A percentile compares a stretch with the other conserved stretches of the same genome.
Conservation (phyloP, 2,113 vertebrate species). For the Macrotus californicus region DNA sequence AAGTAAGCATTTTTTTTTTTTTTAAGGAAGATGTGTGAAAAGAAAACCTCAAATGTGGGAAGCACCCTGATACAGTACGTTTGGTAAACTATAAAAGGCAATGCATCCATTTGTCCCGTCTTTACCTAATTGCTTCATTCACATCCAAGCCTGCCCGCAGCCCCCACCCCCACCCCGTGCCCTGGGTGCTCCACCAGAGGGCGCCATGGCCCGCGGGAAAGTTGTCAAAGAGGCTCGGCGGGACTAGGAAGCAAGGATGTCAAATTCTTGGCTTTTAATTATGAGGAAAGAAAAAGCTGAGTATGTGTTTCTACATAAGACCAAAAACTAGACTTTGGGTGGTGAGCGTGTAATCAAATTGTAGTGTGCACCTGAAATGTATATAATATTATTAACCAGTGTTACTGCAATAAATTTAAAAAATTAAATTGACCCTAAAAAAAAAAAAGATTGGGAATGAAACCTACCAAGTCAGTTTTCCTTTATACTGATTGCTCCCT, state of each 20-base stretch:
- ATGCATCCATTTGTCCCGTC: rapidly evolving
- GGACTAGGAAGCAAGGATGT: background rate
- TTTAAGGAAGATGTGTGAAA: background rate
- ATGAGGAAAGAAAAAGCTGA: background rate
- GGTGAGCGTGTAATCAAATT: background rate
- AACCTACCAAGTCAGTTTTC: background rate
- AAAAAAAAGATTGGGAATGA: background rate
- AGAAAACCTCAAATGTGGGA: background rate
- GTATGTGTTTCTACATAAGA: background rate
- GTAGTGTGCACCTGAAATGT: too few species aligned
- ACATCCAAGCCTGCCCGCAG: background rate
- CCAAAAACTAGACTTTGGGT: background rate
- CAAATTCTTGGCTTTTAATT: background rate
- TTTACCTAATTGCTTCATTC: background rate
- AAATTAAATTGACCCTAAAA: background rate
- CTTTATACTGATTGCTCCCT: rapidly evolving
- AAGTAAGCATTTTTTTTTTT: background rate
- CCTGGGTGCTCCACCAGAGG: background rate
- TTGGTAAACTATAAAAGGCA: background rate
- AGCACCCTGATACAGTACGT: background rate
- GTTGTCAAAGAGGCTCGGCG: background rate
- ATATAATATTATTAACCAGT: too few species aligned
- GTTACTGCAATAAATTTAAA: background rate
- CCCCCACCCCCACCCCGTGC: too few species aligned
- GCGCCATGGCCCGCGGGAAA: background rate